phyloP scores from a whole-genome alignment of 2,113 vertebrate genomes.

The Jaculus jaculus region DNA sequence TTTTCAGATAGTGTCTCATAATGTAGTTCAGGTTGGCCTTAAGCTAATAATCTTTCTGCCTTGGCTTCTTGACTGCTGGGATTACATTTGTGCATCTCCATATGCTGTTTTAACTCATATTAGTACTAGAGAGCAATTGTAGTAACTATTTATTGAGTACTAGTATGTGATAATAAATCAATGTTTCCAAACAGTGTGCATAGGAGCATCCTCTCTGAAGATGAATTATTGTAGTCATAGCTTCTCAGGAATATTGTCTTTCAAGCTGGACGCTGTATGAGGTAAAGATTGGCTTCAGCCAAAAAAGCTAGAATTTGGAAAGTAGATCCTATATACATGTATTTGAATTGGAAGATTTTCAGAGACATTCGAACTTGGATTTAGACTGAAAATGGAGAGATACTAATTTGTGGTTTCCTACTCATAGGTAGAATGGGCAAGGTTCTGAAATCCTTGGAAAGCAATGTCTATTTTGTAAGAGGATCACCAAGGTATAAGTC shows the following conservation, averaged over 20 bases:
- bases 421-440: background rate
- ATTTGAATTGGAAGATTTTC: background rate
- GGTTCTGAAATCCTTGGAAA: background rate
- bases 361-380: background rate
- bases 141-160: background rate
- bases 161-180: background rate
- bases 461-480: background rate
- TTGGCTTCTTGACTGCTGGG: no score
- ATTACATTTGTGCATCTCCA: no score
- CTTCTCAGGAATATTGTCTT: background rate
- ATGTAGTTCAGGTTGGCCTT: background rate
- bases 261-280: background rate
- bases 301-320: slow-evolving; percentile 13
- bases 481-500: background rate
- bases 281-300: background rate
- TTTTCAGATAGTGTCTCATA: background rate
- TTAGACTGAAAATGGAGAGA: background rate
- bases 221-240: background rate
- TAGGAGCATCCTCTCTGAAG: background rate
- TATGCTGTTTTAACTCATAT: background rate
- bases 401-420: background rate
- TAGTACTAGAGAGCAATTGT: background rate
- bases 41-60: background rate
- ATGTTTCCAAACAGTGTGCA: background rate
- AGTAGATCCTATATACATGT: background rate